Percentiles rank a stretch among this genome's conserved stretches.
Conservation (phyloP, 2,797 vertebrate species). For the Leucoraja ocellata region DNA sequence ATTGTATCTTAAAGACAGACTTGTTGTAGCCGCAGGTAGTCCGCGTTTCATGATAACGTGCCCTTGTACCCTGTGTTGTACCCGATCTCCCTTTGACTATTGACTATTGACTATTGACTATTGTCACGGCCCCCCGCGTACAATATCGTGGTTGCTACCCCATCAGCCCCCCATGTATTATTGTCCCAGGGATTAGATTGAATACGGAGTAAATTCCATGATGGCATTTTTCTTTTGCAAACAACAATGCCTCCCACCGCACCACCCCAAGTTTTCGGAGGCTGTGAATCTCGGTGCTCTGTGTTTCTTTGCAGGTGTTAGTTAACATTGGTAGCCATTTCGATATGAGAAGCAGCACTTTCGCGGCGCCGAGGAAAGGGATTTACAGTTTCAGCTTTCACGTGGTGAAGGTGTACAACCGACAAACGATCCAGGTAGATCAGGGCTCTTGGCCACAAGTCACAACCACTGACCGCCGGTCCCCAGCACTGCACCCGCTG, state of each 20-base stretch:
- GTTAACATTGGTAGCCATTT: constrained; percentile 99
- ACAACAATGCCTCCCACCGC: not conserved
- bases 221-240: not conserved
- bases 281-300: not conserved
- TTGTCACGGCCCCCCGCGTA: not conserved
- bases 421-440: constrained; percentile 94
- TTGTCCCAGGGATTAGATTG: not conserved
- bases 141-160: not conserved
- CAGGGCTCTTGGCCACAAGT: too few species aligned
- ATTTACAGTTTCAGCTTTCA: constrained; percentile 99
- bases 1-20: not conserved
- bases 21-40: not conserved
- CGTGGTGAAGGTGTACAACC: constrained; percentile 98
- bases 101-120: too few species aligned
- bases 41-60: not conserved
- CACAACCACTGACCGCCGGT: too few species aligned
- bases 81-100: not conserved
- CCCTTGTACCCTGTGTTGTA: too few species aligned
- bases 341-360: constrained; percentile 93
- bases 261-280: not conserved
- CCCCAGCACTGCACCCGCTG: too few species aligned
- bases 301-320: constrained; percentile 77
- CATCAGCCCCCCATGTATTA: not conserved
- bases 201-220: too few species aligned
- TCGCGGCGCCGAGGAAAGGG: constrained; percentile 90